These are phyloP conservation scores for Leistus spinibarbis DNA, from an alignment of 2,888 invertebrate species.

Conservation along the genomic window DNA sequence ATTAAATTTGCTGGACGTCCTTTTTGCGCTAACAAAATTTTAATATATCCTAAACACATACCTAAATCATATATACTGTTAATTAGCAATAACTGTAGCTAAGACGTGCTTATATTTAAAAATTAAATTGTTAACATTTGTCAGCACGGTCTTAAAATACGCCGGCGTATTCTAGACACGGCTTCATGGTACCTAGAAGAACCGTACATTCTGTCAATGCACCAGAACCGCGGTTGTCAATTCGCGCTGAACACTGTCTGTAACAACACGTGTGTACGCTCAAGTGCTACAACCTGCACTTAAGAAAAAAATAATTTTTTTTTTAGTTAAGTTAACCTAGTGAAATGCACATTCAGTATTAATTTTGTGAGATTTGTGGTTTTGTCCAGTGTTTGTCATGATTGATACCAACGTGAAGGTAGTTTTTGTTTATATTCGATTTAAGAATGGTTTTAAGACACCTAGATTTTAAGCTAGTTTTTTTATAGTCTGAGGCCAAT, in stretches of 20 bases:
- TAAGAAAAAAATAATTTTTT: not conserved
- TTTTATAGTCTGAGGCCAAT: no score
- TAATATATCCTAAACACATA: not conserved
- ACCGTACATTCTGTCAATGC: not conserved
- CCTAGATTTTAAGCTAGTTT: no score
- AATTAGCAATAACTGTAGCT: not conserved
- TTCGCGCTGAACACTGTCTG: not conserved
- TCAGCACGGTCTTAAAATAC: no score
- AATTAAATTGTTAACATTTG: not conserved
- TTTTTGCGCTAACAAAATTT: not conserved
- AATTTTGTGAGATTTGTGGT: not conserved
- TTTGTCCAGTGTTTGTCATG: not conserved
- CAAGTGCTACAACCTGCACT: not conserved
- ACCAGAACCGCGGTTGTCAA: not conserved
- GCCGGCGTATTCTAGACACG: not conserved
- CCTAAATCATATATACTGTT: not conserved
- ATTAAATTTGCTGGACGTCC: no score
- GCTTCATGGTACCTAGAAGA: not conserved
- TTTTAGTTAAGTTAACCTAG: not conserved
- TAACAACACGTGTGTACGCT: not conserved
- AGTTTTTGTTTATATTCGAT: not conserved
- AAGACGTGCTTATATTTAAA: not conserved
- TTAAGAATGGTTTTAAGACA: no score
- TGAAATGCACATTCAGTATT: not conserved
- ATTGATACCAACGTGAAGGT: not conserved